Conservation (phyloP, 2,113 vertebrate genomes). For the Willisornis vidua region DNA sequence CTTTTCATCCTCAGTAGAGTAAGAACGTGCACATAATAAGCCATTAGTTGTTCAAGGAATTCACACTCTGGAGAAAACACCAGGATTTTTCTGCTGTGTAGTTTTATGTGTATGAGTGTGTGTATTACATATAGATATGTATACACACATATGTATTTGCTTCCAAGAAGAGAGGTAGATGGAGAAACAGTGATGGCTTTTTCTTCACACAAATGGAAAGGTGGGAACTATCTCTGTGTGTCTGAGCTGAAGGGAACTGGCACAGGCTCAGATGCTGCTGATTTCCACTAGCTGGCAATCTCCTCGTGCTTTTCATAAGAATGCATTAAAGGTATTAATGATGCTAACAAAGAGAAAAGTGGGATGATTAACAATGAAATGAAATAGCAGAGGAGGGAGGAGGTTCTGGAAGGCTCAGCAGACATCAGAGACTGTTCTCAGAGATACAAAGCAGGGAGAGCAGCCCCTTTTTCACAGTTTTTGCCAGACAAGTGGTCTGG, state of each 20-base stretch:
- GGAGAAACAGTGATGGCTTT: neutral
- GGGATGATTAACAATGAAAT: neutral
- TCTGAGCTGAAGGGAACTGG: neutral
- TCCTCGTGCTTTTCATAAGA: neutral
- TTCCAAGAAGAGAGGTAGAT: neutral
- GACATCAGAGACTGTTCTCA: neutral
- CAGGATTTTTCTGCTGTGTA: neutral
- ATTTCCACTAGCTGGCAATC: neutral
- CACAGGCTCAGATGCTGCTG: neutral
- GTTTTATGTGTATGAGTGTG: neutral
- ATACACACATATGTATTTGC: neutral
- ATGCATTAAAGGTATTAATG: neutral
- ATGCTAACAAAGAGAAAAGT: neutral
- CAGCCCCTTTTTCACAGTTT: neutral
- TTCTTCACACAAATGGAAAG: neutral
- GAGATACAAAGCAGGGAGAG: neutral
- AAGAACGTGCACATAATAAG: neutral
- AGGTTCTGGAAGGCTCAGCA: neutral
- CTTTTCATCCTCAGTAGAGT: neutral
- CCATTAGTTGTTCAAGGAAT: neutral
- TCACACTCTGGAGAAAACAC: neutral
- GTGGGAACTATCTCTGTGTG: neutral
- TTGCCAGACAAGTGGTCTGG: neutral
- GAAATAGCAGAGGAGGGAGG: slow-evolving; percentile 3
- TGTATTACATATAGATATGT: neutral